A percentile compares a stretch with the other conserved stretches of the same genome.
phyloP scores from a whole-genome alignment of 2,113 vertebrate species.

The Malaclemys terrapin region DNA sequence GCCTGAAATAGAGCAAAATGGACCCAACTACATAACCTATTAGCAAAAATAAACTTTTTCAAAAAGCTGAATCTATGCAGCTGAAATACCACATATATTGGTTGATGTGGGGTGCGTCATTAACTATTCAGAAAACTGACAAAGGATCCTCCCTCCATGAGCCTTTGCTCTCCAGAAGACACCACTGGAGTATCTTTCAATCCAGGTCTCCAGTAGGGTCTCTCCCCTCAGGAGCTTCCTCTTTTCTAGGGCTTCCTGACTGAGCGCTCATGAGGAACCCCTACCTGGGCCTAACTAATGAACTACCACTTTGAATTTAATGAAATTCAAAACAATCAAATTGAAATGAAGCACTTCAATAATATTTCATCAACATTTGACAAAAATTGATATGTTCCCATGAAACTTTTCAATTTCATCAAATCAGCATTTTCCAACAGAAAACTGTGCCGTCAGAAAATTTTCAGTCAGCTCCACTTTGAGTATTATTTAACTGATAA shows the following conservation, averaged over 20 bases:
- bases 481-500: neutral
- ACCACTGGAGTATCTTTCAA: neutral
- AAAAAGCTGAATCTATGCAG: neutral
- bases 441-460: neutral
- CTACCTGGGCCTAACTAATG: no score
- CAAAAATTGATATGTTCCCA: no score
- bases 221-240: neutral
- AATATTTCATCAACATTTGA: no score
- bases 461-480: neutral
- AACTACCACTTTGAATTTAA: no score
- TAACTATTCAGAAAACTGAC: neutral
- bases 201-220: neutral
- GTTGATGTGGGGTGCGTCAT: neutral
- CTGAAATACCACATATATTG: neutral
- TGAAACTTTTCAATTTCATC: neutral
- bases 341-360: no score
- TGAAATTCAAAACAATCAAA: no score
- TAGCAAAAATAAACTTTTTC: neutral
- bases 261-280: neutral
- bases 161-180: neutral
- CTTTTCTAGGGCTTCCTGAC: neutral
- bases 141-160: no score
- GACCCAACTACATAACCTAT: rapidly evolving
- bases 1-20: neutral
- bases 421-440: neutral